Conservation (phyloP, 2,888 invertebrate species). For the Drosophila mettleri region DNA sequence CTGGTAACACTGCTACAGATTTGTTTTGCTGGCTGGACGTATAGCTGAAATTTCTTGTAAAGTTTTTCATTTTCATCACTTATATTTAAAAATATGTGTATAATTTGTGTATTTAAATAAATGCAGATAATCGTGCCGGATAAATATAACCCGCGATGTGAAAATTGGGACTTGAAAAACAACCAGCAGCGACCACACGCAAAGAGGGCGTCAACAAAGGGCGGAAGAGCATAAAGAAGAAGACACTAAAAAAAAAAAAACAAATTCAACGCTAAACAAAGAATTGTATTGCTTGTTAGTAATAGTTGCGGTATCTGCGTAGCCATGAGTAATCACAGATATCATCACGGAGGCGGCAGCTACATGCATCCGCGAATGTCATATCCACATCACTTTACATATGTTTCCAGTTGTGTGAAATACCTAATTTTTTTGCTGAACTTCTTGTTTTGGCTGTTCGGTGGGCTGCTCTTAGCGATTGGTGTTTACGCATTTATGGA, state of each 20-base stretch:
- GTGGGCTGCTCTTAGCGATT: constrained; percentile 93
- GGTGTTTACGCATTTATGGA: constrained; percentile 96
- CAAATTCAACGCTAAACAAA: constrained; percentile 7
- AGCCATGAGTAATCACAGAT: constrained; percentile 83
- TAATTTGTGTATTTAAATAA: constrained; percentile 8
- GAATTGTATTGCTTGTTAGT: constrained; percentile 4
- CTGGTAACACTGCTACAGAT: constrained; percentile 29
- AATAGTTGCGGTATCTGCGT: constrained; percentile 12
- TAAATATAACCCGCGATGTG: constrained; percentile 23
- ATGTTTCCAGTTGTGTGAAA: constrained; percentile 85
- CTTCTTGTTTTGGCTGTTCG: constrained; percentile 90
- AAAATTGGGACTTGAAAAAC: constrained; percentile 6
- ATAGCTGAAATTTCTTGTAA: constrained; percentile 10
- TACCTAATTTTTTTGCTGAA: constrained; percentile 85
- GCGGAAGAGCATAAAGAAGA: constrained; percentile 42
- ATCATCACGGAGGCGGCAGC: constrained; percentile 81
- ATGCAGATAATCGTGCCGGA: neutral
- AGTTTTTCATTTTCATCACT: constrained; percentile 17
- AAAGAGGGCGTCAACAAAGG: constrained; percentile 75
- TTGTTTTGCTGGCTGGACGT: constrained; percentile 46
- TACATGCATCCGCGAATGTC: constrained; percentile 81
- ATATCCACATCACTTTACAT: constrained; percentile 84
- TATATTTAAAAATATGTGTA: constrained; percentile 1
- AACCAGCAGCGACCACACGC: constrained; percentile 40
- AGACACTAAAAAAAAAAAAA: constrained; percentile 22